These are phyloP conservation scores for Aurelia aurita complex sp. Pacific DNA, from an alignment of 30 jellyfish, hydroid and myxozoan species.

Conservation along the genomic window DNA sequence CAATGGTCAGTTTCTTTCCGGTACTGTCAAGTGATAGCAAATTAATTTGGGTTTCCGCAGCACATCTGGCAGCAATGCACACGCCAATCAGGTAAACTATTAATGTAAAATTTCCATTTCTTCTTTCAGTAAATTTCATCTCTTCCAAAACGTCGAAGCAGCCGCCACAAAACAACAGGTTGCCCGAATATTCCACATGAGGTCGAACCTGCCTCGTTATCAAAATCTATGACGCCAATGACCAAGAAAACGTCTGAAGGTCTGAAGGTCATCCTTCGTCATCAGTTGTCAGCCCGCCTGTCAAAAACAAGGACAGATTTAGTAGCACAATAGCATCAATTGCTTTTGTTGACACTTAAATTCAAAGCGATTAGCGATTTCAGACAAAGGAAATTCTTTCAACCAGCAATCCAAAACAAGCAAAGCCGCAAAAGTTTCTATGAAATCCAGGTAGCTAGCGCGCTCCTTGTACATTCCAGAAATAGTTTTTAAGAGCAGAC, in stretches of 20 bases:
- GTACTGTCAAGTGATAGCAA: conserved; percentile 38
- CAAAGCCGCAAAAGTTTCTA: too few species aligned
- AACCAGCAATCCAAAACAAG: too few species aligned
- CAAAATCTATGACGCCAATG: not conserved
- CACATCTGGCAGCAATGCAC: not conserved
- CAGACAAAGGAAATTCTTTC: too few species aligned
- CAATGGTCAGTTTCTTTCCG: conserved; percentile 28
- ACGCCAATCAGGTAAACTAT: not conserved
- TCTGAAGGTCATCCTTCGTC: not conserved
- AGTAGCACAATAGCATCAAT: too few species aligned
- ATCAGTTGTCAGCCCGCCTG: not conserved
- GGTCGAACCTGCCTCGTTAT: not conserved
- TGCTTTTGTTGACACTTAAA: too few species aligned
- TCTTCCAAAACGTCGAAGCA: not conserved
- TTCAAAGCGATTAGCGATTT: too few species aligned
- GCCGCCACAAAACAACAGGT: not conserved
- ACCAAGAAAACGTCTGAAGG: not conserved
- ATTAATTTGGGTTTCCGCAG: conserved; percentile 16
- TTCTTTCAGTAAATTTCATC: conserved; percentile 18
- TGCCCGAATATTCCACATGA: not conserved
- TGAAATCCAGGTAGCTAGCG: too few species aligned
- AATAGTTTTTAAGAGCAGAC: too few species aligned
- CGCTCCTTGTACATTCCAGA: too few species aligned
- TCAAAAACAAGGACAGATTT: too few species aligned
- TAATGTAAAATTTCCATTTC: conserved; percentile 14